Conservation (phyloP, 2,888 invertebrate species). For the Augiades crinisus region DNA sequence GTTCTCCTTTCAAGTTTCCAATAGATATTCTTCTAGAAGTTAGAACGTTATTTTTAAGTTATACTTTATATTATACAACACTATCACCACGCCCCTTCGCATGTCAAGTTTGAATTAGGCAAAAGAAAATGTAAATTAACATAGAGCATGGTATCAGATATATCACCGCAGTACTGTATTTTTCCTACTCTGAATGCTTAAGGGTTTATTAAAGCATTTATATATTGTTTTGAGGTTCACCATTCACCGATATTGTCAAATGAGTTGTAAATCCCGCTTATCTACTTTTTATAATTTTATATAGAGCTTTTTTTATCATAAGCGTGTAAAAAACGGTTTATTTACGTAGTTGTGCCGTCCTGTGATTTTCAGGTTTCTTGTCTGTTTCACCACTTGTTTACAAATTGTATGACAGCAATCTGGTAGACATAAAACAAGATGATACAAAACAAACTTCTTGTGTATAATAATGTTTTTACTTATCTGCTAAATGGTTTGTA, state of each 20-base stretch:
- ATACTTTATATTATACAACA: slow-evolving; percentile 7
- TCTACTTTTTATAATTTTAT: slow-evolving; percentile 10
- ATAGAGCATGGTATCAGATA: slow-evolving; percentile 22
- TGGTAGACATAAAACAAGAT: no score
- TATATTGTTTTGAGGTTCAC: slow-evolving; percentile 8
- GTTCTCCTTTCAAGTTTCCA: not conserved
- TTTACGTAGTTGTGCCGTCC: slow-evolving; percentile 31
- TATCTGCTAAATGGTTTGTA: no score
- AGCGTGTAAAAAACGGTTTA: slow-evolving; percentile 16
- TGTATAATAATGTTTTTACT: no score
- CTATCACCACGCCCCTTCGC: slow-evolving; percentile 15
- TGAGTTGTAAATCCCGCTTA: slow-evolving; percentile 20
- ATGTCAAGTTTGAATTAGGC: slow-evolving; percentile 19
- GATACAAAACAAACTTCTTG: no score
- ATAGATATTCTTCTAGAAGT: slow-evolving; percentile 2
- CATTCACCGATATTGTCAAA: slow-evolving; percentile 12
- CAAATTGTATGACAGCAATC: no score
- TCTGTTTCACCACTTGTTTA: no score
- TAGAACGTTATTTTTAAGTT: slow-evolving; percentile 1
- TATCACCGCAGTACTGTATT: slow-evolving; percentile 8
- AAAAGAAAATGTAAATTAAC: slow-evolving; percentile 8
- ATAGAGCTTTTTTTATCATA: slow-evolving; percentile 20
- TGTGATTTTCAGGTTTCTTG: slow-evolving; percentile 28
- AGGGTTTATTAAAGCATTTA: slow-evolving; percentile 11
- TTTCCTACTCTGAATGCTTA: slow-evolving; percentile 9